Base-by-base conservation (phyloP, 2,797 vertebrate genomes). In the Phrynocephalus forsythii region DNA sequence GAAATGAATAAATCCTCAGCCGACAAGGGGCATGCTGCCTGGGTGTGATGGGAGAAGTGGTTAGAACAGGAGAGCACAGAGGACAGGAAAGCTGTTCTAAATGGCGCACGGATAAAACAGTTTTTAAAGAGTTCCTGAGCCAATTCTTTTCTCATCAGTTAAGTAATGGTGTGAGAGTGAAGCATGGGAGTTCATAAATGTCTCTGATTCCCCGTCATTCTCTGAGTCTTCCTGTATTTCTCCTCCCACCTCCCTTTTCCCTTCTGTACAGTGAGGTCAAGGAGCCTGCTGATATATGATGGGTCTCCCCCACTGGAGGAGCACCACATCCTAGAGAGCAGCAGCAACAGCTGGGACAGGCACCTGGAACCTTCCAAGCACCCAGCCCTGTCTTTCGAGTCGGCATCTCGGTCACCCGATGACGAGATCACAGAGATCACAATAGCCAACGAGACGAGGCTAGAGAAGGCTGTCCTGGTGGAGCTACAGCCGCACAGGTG, bases 201-300 rank as follows among this genome's bases (percentile, higher is more conserved):
- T 85, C 91, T 84, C 79, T 6, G 24, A 78, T 87, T 85, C 33
- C 69, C 78, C n/a, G 1, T 66, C 56, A 81, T 13, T 86, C 56
- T 91, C 13, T 83, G 15, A 24, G 52, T 33, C 56, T 85, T 66
- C 20, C 30, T 87, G 77, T 85, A 44, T 94, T 93, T 89, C 95
- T 93, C 93, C 82, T 90, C 94, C 89, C 88, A 38, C 63, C 68
- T 81, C 85, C 85, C 87, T 68, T 88, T 56, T 92, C 90, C 78
- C 94, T 88, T 86, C 44, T 84, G 63, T 66, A 30, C 87, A 99
- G 99, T 99, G 87, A 98, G 98, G 90, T 99, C 98, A 77, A 98
- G 99, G 90, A 99, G 94, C 95, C 97, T 99, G 89, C 94, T 99
- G 60, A 98, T 98, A 82, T 97, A 98, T 6, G 98, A 99, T 67